phyloP scores from a whole-genome alignment of 2,113 vertebrate species.

The Dromiciops gliroides region DNA sequence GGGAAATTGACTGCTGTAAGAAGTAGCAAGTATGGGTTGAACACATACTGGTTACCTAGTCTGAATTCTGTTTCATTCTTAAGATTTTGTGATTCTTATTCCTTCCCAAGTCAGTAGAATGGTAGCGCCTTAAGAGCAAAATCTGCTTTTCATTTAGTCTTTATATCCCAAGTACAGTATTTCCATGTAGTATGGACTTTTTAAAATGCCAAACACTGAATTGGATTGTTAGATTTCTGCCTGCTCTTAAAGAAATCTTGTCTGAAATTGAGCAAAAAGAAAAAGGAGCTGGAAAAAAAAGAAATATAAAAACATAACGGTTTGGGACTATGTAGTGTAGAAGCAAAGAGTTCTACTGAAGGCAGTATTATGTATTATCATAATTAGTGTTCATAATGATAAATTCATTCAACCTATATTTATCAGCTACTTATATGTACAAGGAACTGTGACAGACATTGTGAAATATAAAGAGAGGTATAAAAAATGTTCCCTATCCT shows the following conservation, averaged over 20 bases:
- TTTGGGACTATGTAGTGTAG: neutral
- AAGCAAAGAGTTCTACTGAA: neutral
- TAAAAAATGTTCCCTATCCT: neutral
- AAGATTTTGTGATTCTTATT: neutral
- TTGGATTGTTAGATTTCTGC: neutral
- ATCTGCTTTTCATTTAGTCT: neutral
- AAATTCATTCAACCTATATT: constrained; percentile 2
- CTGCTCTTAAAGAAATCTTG: neutral
- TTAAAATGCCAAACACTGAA: neutral
- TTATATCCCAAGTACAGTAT: neutral
- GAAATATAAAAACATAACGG: neutral
- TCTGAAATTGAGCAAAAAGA: neutral
- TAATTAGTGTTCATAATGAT: neutral
- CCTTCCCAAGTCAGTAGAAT: neutral
- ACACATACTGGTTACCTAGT: neutral
- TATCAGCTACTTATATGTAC: neutral
- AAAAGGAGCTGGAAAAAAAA: neutral
- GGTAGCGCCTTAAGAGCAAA: neutral
- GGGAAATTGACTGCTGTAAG: neutral
- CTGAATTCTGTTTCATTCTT: neutral
- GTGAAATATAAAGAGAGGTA: neutral
- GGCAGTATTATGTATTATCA: neutral
- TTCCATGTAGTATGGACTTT: neutral
- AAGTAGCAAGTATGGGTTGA: neutral
- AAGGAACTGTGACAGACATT: neutral